Conservation (phyloP, 2,797 vertebrate genomes). For the Lateolabrax maculatus region DNA sequence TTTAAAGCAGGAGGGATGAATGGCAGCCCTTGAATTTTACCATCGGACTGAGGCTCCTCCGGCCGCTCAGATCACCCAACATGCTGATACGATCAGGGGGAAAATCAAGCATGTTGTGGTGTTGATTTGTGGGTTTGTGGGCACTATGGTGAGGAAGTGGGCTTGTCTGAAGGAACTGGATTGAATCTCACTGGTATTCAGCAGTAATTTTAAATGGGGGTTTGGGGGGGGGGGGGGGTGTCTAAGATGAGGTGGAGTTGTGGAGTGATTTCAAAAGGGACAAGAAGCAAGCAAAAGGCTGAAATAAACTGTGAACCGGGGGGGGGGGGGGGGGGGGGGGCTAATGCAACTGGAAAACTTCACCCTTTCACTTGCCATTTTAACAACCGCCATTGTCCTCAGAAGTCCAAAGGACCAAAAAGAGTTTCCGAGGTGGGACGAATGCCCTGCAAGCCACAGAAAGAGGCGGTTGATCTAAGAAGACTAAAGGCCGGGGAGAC, state of each 20-base stretch:
- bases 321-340: background rate
- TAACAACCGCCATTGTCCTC: slow-evolving; percentile 75
- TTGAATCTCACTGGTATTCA: slow-evolving; percentile 89
- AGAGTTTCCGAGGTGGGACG: slow-evolving; percentile 54
- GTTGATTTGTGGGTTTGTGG: slow-evolving; percentile 77
- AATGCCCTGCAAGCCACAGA: slow-evolving; percentile 66
- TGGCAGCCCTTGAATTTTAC: slow-evolving; percentile 55
- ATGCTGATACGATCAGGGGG: slow-evolving; percentile 50
- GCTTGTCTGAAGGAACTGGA: slow-evolving; percentile 82
- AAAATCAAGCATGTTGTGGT: slow-evolving; percentile 51
- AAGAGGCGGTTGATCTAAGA: slow-evolving; percentile 60
- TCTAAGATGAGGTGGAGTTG: slow-evolving; percentile 49
- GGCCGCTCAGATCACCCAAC: slow-evolving; percentile 49
- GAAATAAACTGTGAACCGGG: slow-evolving; percentile 25
- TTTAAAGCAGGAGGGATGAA: slow-evolving; percentile 48
- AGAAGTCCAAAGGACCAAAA: slow-evolving; percentile 52
- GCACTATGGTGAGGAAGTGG: slow-evolving; percentile 87
- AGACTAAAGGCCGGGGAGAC: slow-evolving; percentile 71
- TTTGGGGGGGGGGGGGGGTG: too few relatives aligned
- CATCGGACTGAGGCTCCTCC: slow-evolving; percentile 15
- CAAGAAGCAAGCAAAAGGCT: slow-evolving; percentile 27
- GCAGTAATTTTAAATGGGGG: slow-evolving; percentile 82
- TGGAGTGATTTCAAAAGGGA: slow-evolving; percentile 31
- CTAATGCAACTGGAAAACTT: slow-evolving; percentile 5
- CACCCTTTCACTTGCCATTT: slow-evolving; percentile 52